Evolutionary conservation across 92 coral and sea anemone species (phyloP).

Genomic region (Zoanthus solanderi): DNA sequence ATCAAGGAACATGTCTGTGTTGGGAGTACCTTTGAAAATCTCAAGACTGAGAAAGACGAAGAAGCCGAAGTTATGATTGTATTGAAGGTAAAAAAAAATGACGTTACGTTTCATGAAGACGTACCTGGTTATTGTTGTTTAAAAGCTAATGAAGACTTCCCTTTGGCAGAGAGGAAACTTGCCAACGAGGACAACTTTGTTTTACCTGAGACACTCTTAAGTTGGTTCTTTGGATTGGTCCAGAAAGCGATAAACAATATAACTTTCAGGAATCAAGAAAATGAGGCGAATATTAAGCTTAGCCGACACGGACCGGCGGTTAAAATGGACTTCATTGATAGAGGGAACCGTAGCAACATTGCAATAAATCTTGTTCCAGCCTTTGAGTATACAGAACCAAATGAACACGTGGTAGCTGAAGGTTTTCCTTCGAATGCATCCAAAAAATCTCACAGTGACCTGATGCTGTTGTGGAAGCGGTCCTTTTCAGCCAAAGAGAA

Average conservation of each 20-base stretch:
- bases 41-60: conserved; percentile 85
- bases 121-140: conserved; percentile 47
- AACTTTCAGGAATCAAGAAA: not conserved
- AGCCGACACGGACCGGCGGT: conserved; percentile 84
- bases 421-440: conserved; percentile 44
- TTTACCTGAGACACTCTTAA: conserved; percentile 59
- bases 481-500: conserved; percentile 83
- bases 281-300: conserved; percentile 50
- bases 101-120: not conserved
- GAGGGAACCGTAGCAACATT: conserved; percentile 43
- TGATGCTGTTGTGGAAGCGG: conserved; percentile 78
- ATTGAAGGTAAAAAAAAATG: conserved; percentile 53
- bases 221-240: conserved; percentile 66
- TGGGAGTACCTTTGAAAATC: conserved; percentile 78
- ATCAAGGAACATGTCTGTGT: conserved; percentile 66
- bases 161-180: conserved; percentile 50
- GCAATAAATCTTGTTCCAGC: conserved; percentile 79
- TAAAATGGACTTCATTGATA: conserved; percentile 73
- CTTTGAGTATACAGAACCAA: conserved; percentile 51
- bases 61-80: conserved; percentile 86
- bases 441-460: conserved; percentile 30
- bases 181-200: conserved; percentile 50
- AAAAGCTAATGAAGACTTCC: conserved; percentile 43
- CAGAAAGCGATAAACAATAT: conserved; percentile 61
- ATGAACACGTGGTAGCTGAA: conserved; percentile 78